Conservation (phyloP, 2,888 invertebrate genomes). For the Cartodere bifasciata region DNA sequence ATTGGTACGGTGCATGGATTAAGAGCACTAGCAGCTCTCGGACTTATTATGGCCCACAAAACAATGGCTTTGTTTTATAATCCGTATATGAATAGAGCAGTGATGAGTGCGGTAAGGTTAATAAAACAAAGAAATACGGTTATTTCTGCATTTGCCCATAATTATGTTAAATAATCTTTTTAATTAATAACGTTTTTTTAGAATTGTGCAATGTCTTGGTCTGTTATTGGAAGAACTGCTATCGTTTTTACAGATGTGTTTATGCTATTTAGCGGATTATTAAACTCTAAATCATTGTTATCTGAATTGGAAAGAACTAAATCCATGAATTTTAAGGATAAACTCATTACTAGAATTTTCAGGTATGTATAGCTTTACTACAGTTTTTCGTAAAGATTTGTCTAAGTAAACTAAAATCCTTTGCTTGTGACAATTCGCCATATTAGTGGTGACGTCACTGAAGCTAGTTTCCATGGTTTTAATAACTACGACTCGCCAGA, state of each 20-base stretch:
- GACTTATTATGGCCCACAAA: conserved; percentile 43
- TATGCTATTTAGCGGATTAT: conserved; percentile 45
- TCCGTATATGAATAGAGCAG: conserved; percentile 44
- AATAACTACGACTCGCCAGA: too few relatives aligned
- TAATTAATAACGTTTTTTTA: conserved; percentile 17
- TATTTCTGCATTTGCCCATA: not conserved
- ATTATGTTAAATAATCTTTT: not conserved
- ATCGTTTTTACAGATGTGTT: conserved; percentile 51
- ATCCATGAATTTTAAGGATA: conserved; percentile 38
- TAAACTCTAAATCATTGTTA: conserved; percentile 42
- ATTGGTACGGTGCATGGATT: conserved; percentile 42
- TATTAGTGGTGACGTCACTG: too few relatives aligned
- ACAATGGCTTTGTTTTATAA: conserved; percentile 46
- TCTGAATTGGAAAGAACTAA: conserved; percentile 40
- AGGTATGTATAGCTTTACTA: conserved; percentile 41
- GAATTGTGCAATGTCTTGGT: conserved; percentile 39
- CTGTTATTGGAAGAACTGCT: conserved; percentile 45
- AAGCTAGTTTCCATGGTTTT: too few relatives aligned
- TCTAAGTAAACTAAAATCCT: too few relatives aligned
- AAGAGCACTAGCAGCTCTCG: conserved; percentile 42
- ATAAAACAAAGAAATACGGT: conserved; percentile 1
- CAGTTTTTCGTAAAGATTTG: too few relatives aligned
- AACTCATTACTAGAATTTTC: conserved; percentile 41
- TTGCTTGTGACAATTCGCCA: too few relatives aligned
- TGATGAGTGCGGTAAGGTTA: conserved; percentile 38